These are phyloP conservation scores for Lasioglossum oenotherae DNA, from an alignment of 2,888 invertebrate species.

Conservation along the genomic window DNA sequence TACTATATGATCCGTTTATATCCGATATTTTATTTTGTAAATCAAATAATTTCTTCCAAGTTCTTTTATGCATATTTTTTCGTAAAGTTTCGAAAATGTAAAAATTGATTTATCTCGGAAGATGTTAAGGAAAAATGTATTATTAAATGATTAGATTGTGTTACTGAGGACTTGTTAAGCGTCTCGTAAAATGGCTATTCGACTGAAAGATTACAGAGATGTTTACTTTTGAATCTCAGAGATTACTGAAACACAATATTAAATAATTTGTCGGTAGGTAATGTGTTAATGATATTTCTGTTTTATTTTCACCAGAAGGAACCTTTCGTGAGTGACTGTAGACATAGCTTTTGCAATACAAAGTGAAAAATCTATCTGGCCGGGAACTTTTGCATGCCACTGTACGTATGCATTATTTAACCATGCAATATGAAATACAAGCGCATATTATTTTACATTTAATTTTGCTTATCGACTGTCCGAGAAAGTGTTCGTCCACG, in stretches of 20 bases:
- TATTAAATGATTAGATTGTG: neutral
- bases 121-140: too few relatives aligned
- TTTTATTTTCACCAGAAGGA: conserved; percentile 12
- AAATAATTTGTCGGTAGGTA: neutral
- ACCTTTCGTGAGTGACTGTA: conserved; percentile 12
- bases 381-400: conserved; percentile 9
- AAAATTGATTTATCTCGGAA: too few relatives aligned
- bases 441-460: neutral
- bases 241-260: neutral
- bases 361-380: conserved; percentile 14
- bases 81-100: too few relatives aligned
- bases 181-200: neutral
- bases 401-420: neutral
- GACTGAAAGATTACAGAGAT: neutral
- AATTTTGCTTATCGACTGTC: neutral
- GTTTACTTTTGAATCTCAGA: neutral
- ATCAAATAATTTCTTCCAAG: too few relatives aligned
- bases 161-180: neutral
- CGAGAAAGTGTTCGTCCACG: conserved; percentile 1
- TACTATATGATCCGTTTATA: too few relatives aligned
- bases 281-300: conserved; percentile 4
- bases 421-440: conserved; percentile 3
- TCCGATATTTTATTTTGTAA: too few relatives aligned
- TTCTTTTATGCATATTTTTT: too few relatives aligned
- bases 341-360: conserved; percentile 7